phyloP scores from a whole-genome alignment of 2,797 vertebrate species.

The Tapera naevia region DNA sequence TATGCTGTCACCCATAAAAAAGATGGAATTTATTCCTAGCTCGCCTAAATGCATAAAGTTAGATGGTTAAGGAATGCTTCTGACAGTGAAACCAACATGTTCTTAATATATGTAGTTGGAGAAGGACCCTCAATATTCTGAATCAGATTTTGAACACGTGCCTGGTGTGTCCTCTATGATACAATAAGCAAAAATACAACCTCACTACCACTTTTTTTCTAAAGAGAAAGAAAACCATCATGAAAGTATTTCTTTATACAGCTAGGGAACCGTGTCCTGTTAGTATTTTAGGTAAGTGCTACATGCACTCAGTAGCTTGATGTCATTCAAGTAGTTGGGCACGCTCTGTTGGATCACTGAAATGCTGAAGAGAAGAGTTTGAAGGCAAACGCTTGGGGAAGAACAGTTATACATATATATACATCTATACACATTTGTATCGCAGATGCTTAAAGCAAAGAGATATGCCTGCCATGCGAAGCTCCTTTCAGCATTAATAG shows the following conservation, averaged over 20 bases:
- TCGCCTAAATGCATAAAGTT: background rate
- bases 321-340: background rate
- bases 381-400: background rate
- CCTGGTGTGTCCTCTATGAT: background rate
- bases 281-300: background rate
- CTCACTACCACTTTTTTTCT: background rate
- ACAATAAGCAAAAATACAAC: background rate
- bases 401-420: background rate
- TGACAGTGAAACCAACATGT: background rate
- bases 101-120: background rate
- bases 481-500: background rate
- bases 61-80: background rate
- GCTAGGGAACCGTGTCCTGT: background rate
- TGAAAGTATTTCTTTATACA: background rate
- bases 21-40: background rate
- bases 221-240: background rate
- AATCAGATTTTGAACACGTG: background rate
- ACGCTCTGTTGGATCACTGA: background rate
- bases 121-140: background rate
- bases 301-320: background rate
- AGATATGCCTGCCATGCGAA: background rate
- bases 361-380: background rate
- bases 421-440: no score
- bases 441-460: background rate
- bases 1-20: background rate